Conservation (phyloP, 1,140 invertebrate species). For the Drosophila nigrodunni region DNA sequence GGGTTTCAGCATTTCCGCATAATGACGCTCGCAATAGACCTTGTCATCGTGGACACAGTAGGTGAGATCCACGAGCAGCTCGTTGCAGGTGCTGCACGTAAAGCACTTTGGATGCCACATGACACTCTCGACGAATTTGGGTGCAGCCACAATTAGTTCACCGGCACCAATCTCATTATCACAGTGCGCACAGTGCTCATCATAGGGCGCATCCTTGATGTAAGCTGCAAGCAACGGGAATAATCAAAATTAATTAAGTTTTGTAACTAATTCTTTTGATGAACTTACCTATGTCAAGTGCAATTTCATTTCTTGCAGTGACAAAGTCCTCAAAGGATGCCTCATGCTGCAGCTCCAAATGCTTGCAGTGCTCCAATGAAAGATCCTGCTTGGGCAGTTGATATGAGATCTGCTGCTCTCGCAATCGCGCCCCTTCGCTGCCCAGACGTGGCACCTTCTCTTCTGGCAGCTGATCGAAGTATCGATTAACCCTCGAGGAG, state of each 20-base stretch:
- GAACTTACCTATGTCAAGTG: constrained; percentile 94
- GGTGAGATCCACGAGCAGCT: constrained; percentile 95
- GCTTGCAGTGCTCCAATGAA: constrained; percentile 94
- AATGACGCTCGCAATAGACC: constrained; percentile 96
- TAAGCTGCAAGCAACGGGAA: constrained; percentile 58
- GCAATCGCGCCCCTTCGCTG: constrained; percentile 90
- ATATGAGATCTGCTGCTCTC: constrained; percentile 92
- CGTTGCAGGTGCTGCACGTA: constrained; percentile 92
- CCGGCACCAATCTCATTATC: constrained; percentile 86
- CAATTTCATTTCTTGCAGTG: constrained; percentile 95
- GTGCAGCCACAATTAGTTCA: constrained; percentile 86
- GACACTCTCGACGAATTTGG: constrained; percentile 86
- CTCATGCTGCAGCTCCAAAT: constrained; percentile 91
- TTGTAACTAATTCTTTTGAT: neutral
- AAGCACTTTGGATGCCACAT: constrained; percentile 96
- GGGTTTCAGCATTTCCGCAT: constrained; percentile 96
- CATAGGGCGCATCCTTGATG: constrained; percentile 81
- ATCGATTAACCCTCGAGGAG: constrained; percentile 88
- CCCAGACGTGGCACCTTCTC: constrained; percentile 91
- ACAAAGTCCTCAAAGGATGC: constrained; percentile 95
- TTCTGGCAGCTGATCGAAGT: constrained; percentile 90
- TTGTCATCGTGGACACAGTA: constrained; percentile 95
- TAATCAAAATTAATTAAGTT: constrained; percentile 9
- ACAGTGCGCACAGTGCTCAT: constrained; percentile 85
- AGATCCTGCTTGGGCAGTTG: constrained; percentile 98